Evolutionary conservation across 2,113 vertebrate genomes (phyloP).

Genomic region (Notothenia coriiceps): DNA sequence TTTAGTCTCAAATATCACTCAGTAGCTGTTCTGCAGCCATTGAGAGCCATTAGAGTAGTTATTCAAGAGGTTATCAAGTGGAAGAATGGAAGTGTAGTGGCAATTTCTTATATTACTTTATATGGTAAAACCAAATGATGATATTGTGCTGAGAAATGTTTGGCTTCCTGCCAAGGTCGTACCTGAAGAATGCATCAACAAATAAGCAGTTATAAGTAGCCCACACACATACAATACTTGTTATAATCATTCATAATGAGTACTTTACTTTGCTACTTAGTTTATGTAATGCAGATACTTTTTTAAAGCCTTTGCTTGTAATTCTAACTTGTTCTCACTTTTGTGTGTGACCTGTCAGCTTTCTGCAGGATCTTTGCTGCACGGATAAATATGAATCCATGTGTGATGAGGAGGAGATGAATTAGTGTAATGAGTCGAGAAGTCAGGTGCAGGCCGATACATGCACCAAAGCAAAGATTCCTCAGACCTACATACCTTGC

Average conservation of each 20-base stretch:
- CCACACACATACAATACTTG: neutral
- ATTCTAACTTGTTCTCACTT: neutral
- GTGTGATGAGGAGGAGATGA: neutral
- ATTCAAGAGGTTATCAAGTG: neutral
- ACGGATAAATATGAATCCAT: neutral
- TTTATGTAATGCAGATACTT: neutral
- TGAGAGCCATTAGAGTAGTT: neutral
- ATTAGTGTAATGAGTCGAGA: neutral
- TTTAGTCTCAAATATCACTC: neutral
- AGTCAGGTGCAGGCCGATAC: slow-evolving; percentile 28
- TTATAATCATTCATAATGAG: neutral
- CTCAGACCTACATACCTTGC: slow-evolving; percentile 38
- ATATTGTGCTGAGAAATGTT: no score
- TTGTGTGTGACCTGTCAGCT: neutral
- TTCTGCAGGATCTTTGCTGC: neutral
- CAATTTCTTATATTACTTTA: no score
- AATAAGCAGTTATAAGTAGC: no score
- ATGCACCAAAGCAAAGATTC: neutral
- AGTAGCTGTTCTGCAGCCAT: neutral
- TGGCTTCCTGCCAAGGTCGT: no score
- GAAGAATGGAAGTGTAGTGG: neutral
- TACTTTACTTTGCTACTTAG: neutral
- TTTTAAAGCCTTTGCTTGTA: neutral
- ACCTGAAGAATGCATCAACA: no score
- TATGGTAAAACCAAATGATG: no score